Conservation (phyloP, 2,113 vertebrate species). For the Glaucidium brasilianum region DNA sequence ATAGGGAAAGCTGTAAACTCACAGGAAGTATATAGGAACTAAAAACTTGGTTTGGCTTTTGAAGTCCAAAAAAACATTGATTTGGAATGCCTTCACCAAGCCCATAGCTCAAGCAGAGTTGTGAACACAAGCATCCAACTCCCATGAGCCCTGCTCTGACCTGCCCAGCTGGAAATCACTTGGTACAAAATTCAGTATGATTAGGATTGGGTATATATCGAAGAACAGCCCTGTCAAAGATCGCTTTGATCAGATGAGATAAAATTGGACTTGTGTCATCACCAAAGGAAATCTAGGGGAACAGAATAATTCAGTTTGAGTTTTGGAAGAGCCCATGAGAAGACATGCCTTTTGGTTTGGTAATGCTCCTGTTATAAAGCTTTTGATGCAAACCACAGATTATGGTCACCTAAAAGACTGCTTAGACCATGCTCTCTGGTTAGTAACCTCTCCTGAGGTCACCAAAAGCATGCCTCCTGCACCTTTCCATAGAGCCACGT, state of each 20-base stretch:
- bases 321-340: neutral
- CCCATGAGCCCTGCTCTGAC: neutral
- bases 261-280: neutral
- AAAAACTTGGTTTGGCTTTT: neutral
- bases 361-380: neutral
- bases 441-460: neutral
- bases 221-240: neutral
- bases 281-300: neutral
- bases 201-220: fast-evolving
- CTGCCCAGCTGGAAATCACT: neutral
- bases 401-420: neutral
- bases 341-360: neutral
- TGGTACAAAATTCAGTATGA: neutral
- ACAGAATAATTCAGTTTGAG: neutral
- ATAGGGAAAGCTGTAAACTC: neutral
- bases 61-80: neutral
- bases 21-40: neutral
- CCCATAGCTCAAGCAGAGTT: neutral
- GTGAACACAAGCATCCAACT: neutral
- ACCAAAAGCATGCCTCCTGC: neutral
- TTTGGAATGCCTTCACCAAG: neutral
- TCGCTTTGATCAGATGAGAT: neutral
- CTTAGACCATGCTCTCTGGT: fast-evolving
- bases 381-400: neutral
- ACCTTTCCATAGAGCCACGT: neutral